Evolutionary conservation across 2,113 vertebrate genomes (phyloP).

Genomic region (Rallus limicola): DNA sequence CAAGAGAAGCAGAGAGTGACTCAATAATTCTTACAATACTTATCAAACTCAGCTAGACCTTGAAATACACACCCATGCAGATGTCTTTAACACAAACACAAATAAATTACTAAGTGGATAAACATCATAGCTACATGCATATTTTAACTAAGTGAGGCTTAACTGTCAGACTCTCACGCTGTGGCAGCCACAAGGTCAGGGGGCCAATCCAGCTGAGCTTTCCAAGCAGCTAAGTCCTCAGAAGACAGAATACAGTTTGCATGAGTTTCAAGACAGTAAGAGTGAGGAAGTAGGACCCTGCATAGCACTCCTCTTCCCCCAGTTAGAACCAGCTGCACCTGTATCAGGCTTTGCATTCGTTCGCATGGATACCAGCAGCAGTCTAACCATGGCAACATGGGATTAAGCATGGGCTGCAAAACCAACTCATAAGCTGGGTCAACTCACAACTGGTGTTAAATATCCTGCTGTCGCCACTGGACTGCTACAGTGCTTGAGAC

Average conservation of each 20-base stretch:
- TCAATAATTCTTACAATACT: neutral
- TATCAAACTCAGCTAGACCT: neutral
- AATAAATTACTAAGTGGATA: neutral
- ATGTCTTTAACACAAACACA: fast-evolving
- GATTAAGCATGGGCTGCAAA: constrained; percentile 27
- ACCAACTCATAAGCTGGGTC: neutral
- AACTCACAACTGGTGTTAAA: constrained; percentile 18
- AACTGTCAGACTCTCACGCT: neutral
- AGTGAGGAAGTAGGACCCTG: neutral
- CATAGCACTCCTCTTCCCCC: neutral
- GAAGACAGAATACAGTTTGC: neutral
- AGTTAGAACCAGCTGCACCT: neutral
- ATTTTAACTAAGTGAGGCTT: neutral
- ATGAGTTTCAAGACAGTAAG: neutral
- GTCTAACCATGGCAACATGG: neutral
- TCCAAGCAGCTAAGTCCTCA: neutral
- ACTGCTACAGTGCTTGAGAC: neutral
- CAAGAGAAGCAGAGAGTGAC: neutral
- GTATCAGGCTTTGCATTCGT: neutral
- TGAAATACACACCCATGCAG: neutral
- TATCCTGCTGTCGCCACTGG: neutral
- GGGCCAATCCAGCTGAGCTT: neutral
- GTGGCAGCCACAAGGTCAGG: neutral
- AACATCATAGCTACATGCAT: neutral
- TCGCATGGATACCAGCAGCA: neutral